phyloP scores from a whole-genome alignment of 2,797 vertebrate genomes.

The Pteropus rufus region DNA sequence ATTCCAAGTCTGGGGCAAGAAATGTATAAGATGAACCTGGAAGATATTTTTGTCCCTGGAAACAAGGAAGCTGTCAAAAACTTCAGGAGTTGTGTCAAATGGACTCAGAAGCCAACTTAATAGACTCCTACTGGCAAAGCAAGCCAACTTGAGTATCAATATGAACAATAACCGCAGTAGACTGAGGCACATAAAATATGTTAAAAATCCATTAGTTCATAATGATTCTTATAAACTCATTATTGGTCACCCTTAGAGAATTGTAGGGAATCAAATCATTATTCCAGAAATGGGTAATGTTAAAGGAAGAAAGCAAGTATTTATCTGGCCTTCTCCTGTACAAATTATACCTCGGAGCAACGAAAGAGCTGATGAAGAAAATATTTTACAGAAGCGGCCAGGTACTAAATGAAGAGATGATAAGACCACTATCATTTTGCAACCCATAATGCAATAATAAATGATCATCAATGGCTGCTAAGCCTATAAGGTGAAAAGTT shows the following conservation, averaged over 20 bases:
- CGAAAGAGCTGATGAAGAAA: background rate
- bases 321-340: slow-evolving; percentile 6
- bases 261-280: slow-evolving; percentile 20
- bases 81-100: slow-evolving; percentile 23
- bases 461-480: background rate
- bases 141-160: background rate
- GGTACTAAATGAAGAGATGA: slow-evolving; percentile 23
- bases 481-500: background rate
- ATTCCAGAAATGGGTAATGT: slow-evolving; percentile 28
- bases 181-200: background rate
- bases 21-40: slow-evolving; percentile 3
- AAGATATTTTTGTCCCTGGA: background rate
- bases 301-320: slow-evolving; percentile 44
- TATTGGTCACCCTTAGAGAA: slow-evolving; percentile 31
- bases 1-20: background rate
- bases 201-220: slow-evolving; percentile 22
- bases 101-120: background rate
- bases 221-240: slow-evolving; percentile 42
- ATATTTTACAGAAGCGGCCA: slow-evolving; percentile 34
- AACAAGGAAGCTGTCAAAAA: slow-evolving; percentile 35
- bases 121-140: background rate
- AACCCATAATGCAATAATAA: slow-evolving; percentile 19
- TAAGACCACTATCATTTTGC: background rate
- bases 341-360: slow-evolving; percentile 22
- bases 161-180: background rate